These are phyloP conservation scores for Panthera uncia DNA, from an alignment of 2,113 vertebrate genomes.

Conservation along the genomic window DNA sequence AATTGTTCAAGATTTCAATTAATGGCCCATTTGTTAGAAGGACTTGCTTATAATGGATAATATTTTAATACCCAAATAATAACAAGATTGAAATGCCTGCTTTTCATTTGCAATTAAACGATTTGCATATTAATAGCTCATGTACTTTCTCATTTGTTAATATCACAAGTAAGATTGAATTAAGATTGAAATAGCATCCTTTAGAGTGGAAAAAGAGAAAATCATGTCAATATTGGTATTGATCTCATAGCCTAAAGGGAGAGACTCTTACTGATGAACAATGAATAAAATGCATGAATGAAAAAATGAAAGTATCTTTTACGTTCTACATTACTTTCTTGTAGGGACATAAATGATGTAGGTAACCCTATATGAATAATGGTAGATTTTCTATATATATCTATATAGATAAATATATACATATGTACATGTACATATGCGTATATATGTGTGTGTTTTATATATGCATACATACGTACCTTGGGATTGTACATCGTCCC, in stretches of 20 bases:
- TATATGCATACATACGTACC: slow-evolving; percentile 41
- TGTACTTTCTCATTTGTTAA: slow-evolving; percentile 62
- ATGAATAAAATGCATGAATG: background rate
- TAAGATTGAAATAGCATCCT: background rate
- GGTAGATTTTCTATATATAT: slow-evolving; percentile 61
- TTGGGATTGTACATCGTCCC: slow-evolving; percentile 68
- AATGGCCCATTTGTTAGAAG: background rate
- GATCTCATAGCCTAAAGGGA: background rate
- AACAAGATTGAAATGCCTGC: background rate
- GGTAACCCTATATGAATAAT: background rate
- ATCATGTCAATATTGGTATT: background rate
- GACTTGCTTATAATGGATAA: background rate
- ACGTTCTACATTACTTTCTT: slow-evolving; percentile 52
- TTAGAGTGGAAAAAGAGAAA: background rate
- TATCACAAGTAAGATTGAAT: slow-evolving; percentile 52
- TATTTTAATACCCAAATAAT: background rate
- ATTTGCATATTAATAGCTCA: slow-evolving; percentile 51
- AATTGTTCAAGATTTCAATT: background rate
- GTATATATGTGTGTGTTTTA: too few relatives aligned
- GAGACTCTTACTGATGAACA: slow-evolving; percentile 46
- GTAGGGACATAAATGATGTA: background rate
- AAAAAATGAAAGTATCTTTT: slow-evolving; percentile 41
- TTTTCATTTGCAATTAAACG: slow-evolving; percentile 48
- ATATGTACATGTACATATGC: too few relatives aligned
- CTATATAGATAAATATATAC: too few relatives aligned